Base-by-base conservation (phyloP, 2,113 vertebrate species). In the Oryzias melastigma region DNA sequence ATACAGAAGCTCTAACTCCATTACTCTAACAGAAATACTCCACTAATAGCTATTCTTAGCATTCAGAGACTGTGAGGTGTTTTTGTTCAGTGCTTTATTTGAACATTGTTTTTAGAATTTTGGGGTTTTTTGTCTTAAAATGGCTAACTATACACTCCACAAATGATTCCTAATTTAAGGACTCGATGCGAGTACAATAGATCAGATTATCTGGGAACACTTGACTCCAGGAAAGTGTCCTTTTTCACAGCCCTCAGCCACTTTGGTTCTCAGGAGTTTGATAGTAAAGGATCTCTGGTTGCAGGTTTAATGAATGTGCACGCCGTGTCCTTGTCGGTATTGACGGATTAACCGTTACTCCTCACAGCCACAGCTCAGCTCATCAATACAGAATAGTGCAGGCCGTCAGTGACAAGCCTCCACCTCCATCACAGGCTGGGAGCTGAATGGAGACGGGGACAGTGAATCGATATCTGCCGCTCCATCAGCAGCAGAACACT, bases 351-450 rank as follows among this genome's bases (percentile, higher is more conserved):
- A 45, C 57, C 18, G 22, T 45, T 61, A 52, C 47, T 59, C 49
- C 14, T 51, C 13, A 20, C 12, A 50, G 20, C 14, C 27, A 42
- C 45, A 62, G 19, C 52, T 69, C 64, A 42, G 44, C 48, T 45
- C 44, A 59, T 77, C 54, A 43, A 62, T 51, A 15, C 27, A 27
- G 42, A 14, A 43, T 66, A 62, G 29, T 50, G 51, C 35, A 7
- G 43, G 27, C 14, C 5, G 13, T 18, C 70, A 45, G 61, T 67
- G 73, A 77, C 65, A 70, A 70, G 65, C 68, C 59, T 25, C 7
- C 20, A 35, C 15, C 45, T 15, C 40, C 5, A 25, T 27, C 52
- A 2, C 64, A 20, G 58, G 22, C 51, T 43, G 68, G 64, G 63
- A 80, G 66, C 78, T 66, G 16, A 16, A 22, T 51, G 42, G 16